Conservation (phyloP, 2,797 vertebrate genomes). For the Pristis pectinata region DNA sequence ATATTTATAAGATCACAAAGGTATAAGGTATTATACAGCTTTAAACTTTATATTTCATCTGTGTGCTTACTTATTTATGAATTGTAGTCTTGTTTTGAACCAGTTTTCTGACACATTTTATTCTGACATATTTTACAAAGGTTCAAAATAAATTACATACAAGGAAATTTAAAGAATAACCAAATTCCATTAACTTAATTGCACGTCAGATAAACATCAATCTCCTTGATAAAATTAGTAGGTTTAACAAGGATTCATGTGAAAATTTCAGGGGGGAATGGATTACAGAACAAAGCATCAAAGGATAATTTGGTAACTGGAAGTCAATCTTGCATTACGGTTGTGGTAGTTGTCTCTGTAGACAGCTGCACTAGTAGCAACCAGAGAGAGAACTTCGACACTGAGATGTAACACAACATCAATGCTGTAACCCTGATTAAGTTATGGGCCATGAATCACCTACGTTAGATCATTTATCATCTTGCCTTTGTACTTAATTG, state of each 20-base stretch:
- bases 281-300: not conserved
- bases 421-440: not conserved
- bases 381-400: not conserved
- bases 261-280: not conserved
- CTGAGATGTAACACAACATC: not conserved
- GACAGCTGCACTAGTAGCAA: conserved; percentile 3
- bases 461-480: not conserved
- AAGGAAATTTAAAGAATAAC: not conserved
- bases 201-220: not conserved
- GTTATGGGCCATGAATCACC: not conserved
- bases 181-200: not conserved
- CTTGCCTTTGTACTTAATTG: not conserved
- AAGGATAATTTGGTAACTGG: not conserved
- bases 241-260: not conserved
- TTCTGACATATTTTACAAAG: not conserved
- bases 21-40: not conserved
- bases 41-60: not conserved
- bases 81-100: not conserved
- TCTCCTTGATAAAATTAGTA: not conserved
- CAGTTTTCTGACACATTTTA: not conserved
- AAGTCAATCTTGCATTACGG: not conserved
- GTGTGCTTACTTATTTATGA: not conserved
- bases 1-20: not conserved
- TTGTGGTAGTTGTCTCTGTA: not conserved
- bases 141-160: not conserved